Evolutionary conservation across 2,113 vertebrate species (phyloP), one percentile per base, ranked within the genome.

Genomic region (Microtus montanus): DNA sequence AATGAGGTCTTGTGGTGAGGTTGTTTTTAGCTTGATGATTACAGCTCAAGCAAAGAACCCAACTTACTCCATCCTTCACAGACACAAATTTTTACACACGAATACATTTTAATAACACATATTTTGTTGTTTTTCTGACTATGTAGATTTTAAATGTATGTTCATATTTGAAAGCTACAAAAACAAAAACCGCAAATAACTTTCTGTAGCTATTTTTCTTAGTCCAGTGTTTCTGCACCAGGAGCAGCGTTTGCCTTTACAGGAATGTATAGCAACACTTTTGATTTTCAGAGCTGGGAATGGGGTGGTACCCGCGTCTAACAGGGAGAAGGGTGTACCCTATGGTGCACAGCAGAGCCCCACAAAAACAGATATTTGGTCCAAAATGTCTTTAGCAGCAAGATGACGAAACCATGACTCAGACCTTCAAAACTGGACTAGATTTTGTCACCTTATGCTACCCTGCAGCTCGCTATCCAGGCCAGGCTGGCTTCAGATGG

Each of bases 121-220:
- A 38, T 66, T 95, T 86, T 96, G 24, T 91, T 70, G 41, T n/a
- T 86, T 17, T 88, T 89, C 9, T 86, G 33, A 52, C 38, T 80
- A 74, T 79, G 38, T 61, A 7, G 4, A 44, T 68, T 44, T 14
- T 44, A 58, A 7, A 58, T 20, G 7, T 20, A 58, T 58, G 26
- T 49, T 7, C 20, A 44, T 44, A 11, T 83, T 90, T 58, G 91
- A 52, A n/a, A 58, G 47, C 71, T 74, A 52, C 79, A 38, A 83
- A 66, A 86, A 71, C 15, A 63, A 86, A 68, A 61, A 41, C n/a
- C 28, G 73, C 49, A 82, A 47, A 22, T 66, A 24, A 71, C 77
- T 92, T 77, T 92, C 66, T 68, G 2, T 79, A 86, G 28, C 86
- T 41, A 83, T 54, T 68, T 47, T 20, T 73, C 26, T 52, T 68